Conservation (phyloP, 2,113 vertebrate species). For the Phasianus colchicus region DNA sequence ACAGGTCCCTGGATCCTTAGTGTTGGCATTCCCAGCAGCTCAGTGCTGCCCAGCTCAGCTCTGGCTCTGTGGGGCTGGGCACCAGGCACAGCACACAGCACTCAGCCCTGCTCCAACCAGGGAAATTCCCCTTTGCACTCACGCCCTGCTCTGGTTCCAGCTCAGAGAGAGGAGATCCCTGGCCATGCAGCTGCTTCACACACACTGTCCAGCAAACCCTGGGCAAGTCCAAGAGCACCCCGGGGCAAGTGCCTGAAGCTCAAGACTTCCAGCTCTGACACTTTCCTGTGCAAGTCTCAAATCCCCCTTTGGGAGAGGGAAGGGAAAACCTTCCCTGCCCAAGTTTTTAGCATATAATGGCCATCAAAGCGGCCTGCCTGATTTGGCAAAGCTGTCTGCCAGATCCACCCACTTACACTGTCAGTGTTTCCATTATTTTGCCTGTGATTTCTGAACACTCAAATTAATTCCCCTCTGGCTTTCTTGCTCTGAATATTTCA, state of each 20-base stretch:
- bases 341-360: background rate
- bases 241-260: background rate
- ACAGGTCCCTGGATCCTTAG: background rate
- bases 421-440: background rate
- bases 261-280: background rate
- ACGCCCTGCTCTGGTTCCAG: background rate
- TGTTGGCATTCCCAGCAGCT: too few relatives aligned
- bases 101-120: background rate
- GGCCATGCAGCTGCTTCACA: fast-evolving
- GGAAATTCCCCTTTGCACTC: background rate
- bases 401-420: background rate
- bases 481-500: background rate
- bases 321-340: background rate
- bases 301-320: background rate
- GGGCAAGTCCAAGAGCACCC: background rate
- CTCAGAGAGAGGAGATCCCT: background rate
- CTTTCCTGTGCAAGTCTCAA: background rate
- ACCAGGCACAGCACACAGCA: background rate
- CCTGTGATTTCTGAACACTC: background rate
- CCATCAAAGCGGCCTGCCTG: background rate
- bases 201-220: background rate
- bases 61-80: background rate
- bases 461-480: background rate
- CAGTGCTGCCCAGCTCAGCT: background rate
- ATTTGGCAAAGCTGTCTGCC: background rate